Evolutionary conservation across 2,113 vertebrate species (phyloP).

Genomic region (Podiceps cristatus): DNA sequence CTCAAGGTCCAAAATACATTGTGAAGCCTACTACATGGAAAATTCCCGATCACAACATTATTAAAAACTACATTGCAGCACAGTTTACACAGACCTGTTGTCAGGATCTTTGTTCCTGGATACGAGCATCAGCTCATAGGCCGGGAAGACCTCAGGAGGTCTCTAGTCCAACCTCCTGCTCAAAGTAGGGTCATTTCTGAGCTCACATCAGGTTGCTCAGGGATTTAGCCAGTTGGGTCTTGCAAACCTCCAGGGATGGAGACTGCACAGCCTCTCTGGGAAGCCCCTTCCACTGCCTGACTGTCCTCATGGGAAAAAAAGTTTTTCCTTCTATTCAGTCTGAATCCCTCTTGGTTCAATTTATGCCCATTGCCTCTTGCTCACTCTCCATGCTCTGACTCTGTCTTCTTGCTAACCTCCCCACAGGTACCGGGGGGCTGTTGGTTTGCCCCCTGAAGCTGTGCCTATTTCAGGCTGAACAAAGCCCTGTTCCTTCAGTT

Average conservation of each 20-base stretch:
- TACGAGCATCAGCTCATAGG: not conserved
- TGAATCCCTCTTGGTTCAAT: not conserved
- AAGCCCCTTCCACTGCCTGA: not conserved
- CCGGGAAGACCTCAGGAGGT: not conserved
- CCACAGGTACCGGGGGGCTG: not conserved
- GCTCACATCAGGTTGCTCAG: not conserved
- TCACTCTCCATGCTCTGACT: not conserved
- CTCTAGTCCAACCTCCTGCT: not conserved
- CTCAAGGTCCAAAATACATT: not conserved
- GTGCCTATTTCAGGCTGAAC: not conserved
- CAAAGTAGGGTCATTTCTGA: not conserved
- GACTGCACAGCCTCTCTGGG: not conserved
- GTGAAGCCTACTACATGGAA: not conserved
- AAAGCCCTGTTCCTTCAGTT: not conserved
- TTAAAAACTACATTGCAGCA: not conserved
- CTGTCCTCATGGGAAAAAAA: not conserved
- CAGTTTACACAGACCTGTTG: not conserved
- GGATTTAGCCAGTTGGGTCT: not conserved
- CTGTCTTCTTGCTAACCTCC: not conserved
- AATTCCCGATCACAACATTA: not conserved
- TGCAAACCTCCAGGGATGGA: not conserved
- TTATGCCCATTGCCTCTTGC: not conserved
- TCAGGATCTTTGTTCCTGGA: not conserved
- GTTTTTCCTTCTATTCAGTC: not conserved
- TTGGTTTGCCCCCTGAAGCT: not conserved